Base-by-base conservation (phyloP, 1,140 invertebrate species). In the Zaprionus ornatus region DNA sequence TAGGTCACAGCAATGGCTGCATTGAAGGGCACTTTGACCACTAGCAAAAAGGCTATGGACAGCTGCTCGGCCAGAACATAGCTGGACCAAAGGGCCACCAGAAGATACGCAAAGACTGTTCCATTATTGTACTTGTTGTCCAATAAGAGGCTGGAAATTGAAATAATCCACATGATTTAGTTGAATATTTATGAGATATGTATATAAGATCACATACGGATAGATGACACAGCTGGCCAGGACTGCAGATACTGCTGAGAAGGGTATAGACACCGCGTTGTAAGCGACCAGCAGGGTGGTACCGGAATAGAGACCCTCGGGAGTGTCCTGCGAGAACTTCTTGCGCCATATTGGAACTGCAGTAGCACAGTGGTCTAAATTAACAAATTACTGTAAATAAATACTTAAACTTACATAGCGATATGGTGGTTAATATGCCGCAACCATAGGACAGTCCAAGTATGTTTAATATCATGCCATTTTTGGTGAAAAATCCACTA, bases 261-360 rank as follows among this genome's bases (percentile, higher is more conserved):
- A 95, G 0, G 97, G 97, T 29, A 98, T 92, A 4, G 96, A 97
- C 7, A 97, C 95, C 0, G 98, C 85, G 59, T 96, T 95, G 90
- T 97, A 97, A 0, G 96, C 95, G 0, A 97, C 93, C 0, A 98
- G 93, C 73, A 98, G 95, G 70, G 97, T 95, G 0, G 97, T 96
- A 3, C 97, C 98, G 15, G 96, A 95, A 88, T 98, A 98, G 0
- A 97, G 93, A 1, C 97, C 97, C 90, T 98, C 97, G 61, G 97
- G 94, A 12, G 96, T 95, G 88, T 98, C 98, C 92, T 98, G 97
- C 73, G 98, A 98, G 91, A 98, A 98, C 25, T 97, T 94, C 32
- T 97, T 97, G n/a, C 98, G 94, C 93, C 97, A 97, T 52, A 95
- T 95, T 37, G 96, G 95, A 94, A 96, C 97, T 98, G 85, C 3